Base-by-base conservation (phyloP, 2,797 vertebrate species). In the Florisuga fusca region DNA sequence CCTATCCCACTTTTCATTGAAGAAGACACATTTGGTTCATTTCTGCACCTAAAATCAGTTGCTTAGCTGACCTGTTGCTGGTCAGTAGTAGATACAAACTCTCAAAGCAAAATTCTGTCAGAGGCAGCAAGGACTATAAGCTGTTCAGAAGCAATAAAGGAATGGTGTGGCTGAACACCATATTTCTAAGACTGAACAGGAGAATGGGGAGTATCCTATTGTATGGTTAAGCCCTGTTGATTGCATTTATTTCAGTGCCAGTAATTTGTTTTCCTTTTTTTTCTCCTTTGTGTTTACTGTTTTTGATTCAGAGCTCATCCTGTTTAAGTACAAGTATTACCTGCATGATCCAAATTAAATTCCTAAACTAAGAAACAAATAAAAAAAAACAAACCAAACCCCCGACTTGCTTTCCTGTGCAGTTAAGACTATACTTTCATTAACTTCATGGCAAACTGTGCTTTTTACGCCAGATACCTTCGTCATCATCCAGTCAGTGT, bases 281-380 rank as follows among this genome's bases (percentile, higher is more conserved):
- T 36, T 4, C 5, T 50, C 4, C 38, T 7, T 12, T 45, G 9
- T 1, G 1, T 73, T 74, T 77, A 31, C 23, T 82, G 8, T 0
- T 90, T 87, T 64, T 71, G 11, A 68, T 76, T 92, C 50, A 74
- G 57, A 71, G 26, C 6, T 94, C 12, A 46, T 46, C 15, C 11
- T 45, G 2, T 59, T 76, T 34, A 83, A 64, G 15, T 43, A 21
- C 11, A 55, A 51, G 16, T 62, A 9, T 73, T 94, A 50, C 19
- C 55, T 83, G 66, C 34, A 46, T 38, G 9, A 71, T 68, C 57
- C 15, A 41, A 61, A 21, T 73, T 66, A 41, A 48, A 83, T 81
- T 84, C 22, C 29, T 64, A 15, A 77, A 75, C 55, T 27, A 4
- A 75, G 33, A 67, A 83, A 72, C 6, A 7, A 54, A 46, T 25